Evolutionary conservation across 2,888 invertebrate species (phyloP), one percentile per base, ranked within the genome.

Genomic region (Microplitis deprimator): DNA sequence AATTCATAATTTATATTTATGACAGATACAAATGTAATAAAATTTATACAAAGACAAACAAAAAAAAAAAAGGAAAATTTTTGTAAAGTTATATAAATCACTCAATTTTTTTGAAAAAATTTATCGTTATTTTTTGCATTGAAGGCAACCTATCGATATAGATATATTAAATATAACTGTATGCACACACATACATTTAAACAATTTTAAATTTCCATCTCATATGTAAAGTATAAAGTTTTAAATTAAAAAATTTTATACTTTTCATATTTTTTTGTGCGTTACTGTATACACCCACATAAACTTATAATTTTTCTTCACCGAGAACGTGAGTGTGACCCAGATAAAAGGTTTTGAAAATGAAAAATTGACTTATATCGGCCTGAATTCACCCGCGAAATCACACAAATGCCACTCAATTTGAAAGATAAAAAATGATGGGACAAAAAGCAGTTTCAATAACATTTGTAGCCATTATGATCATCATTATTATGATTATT

Each of bases 31-130:
- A 50, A 50, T 50, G 10, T 50, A 13, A 8, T 50, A 13, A 50
- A 50, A 50, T 50, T 50, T 50, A 13, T 13, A 8, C 50, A 50
- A 29, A 3, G 29, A 29, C 29, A 29, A 29, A 29, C 29, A 29
- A 29, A 29, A 72, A 70, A 20, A 72, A 70, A 64, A 68, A 1
- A 65, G n/a, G 61, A 38, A 50, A 69, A 39, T 67, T 67, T 20
- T 16, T 20, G 1, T 7, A 16, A 20, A 50, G 64, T 40, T 75
- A 50, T 7, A 62, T 65, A 75, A 75, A 68, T 70, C 61, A 69
- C 64, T 70, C 29, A 62, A 67, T 71, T 71, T 38, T 13, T 62
- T 17, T 39, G 40, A 65, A 64, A 69, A 68, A 65, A 60, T 78
- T 73, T 73, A 73, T 73, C 62, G 41, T n/a, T 64, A 68, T 68